Evolutionary conservation across 2,797 vertebrate species (phyloP).

Genomic region (Melanotaenia pygmaea): DNA sequence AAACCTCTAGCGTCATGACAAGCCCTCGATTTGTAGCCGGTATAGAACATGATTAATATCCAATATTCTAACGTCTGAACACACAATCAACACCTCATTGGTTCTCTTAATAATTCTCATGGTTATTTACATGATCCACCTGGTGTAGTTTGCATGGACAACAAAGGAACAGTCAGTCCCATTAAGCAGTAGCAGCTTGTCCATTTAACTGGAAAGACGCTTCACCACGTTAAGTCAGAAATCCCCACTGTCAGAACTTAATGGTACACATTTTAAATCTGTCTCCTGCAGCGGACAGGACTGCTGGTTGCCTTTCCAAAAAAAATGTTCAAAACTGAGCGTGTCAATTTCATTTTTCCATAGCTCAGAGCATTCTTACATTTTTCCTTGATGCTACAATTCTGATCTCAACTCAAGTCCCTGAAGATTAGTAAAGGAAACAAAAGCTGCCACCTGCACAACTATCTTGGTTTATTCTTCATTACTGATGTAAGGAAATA

Average conservation of each 20-base stretch:
- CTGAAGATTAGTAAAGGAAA: not conserved
- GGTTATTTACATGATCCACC: not conserved
- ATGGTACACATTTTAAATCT: slow-evolving; percentile 16
- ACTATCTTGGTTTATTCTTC: not conserved
- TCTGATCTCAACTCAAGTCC: not conserved
- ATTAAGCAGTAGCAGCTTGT: slow-evolving; percentile 5
- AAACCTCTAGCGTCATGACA: not conserved
- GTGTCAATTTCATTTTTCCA: not conserved
- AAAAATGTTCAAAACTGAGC: slow-evolving; percentile 11
- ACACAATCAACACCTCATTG: not conserved
- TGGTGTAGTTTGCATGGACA: not conserved
- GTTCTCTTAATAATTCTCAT: not conserved
- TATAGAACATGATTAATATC: not conserved
- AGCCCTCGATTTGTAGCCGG: not conserved
- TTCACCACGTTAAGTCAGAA: slow-evolving; percentile 8
- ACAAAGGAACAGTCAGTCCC: slow-evolving; percentile 7
- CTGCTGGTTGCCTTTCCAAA: slow-evolving; percentile 1
- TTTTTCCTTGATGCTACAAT: not conserved
- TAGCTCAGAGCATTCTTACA: not conserved
- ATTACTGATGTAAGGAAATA: no score
- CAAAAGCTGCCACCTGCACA: not conserved
- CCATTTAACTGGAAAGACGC: not conserved
- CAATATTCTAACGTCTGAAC: not conserved
- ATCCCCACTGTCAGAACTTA: not conserved
- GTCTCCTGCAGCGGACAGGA: slow-evolving; percentile 4